phyloP scores from a whole-genome alignment of 2,113 vertebrate genomes.

The Chionis minor region DNA sequence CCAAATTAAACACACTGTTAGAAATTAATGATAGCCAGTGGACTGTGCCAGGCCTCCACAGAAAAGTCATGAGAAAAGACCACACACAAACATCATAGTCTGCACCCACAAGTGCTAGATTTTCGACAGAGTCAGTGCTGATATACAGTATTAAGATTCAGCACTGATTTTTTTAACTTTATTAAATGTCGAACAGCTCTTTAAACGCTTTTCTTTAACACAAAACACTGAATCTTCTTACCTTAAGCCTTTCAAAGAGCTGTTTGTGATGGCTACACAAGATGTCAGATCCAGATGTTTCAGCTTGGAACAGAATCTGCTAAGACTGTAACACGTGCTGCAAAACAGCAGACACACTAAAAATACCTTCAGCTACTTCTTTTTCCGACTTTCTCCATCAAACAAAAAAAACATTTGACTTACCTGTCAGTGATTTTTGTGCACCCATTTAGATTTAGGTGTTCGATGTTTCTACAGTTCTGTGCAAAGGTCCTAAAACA shows the following conservation, averaged over 20 bases:
- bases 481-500: conserved; percentile 90
- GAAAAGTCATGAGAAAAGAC: conserved; percentile 43
- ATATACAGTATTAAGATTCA: background rate
- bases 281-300: conserved; percentile 94
- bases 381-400: background rate
- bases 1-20: conserved; percentile 61
- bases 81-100: conserved; percentile 21
- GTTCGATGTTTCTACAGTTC: conserved; percentile 95
- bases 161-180: background rate
- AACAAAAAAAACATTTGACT: conserved; percentile 2
- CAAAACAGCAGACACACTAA: conserved; percentile 67
- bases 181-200: background rate
- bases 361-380: conserved; percentile 66
- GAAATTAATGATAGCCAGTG: conserved; percentile 49
- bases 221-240: conserved; percentile 57
- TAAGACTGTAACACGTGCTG: conserved; percentile 93
- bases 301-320: conserved; percentile 95
- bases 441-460: conserved; percentile 93
- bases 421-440: conserved; percentile 95
- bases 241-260: conserved; percentile 93
- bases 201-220: background rate
- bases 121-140: background rate
- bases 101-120: background rate
- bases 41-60: conserved; percentile 36
- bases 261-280: conserved; percentile 92